Percentiles rank a stretch among this genome's conserved stretches.
phyloP scores from a whole-genome alignment of 2,888 invertebrate species.

The Mesopsocus fuscifrons region DNA sequence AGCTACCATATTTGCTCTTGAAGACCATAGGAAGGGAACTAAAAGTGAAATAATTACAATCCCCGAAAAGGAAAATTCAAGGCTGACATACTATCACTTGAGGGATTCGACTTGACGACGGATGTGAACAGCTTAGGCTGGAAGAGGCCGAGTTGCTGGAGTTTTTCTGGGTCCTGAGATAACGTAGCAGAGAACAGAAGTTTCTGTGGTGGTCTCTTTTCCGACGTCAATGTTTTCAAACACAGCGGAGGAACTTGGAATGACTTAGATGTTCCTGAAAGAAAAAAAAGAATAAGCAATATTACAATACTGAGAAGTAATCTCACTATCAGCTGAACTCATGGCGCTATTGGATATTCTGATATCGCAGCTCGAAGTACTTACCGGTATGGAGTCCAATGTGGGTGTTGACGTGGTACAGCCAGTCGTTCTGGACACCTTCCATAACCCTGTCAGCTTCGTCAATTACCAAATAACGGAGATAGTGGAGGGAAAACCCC shows the following conservation, averaged over 20 bases:
- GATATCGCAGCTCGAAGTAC: too few species aligned
- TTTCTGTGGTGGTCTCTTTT: slow-evolving; percentile 55
- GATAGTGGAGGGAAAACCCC: slow-evolving; percentile 49
- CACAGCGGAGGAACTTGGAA: slow-evolving; percentile 29
- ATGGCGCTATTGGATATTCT: too few species aligned
- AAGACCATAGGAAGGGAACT: too few species aligned
- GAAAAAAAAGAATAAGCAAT: slow-evolving; percentile 13
- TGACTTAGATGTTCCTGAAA: slow-evolving; percentile 29
- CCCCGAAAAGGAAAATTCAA: too few species aligned
- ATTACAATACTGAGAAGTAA: too few species aligned
- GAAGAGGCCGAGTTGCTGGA: slow-evolving; percentile 73
- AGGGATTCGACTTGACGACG: slow-evolving; percentile 31
- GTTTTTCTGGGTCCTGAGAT: slow-evolving; percentile 88
- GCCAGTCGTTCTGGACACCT: slow-evolving; percentile 80
- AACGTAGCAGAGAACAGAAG: slow-evolving; percentile 94
- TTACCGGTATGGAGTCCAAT: slow-evolving; percentile 25
- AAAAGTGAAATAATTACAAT: too few species aligned
- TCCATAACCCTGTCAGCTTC: slow-evolving; percentile 94
- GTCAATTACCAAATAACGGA: slow-evolving; percentile 77
- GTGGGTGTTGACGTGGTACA: slow-evolving; percentile 57
- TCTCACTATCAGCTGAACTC: too few species aligned
- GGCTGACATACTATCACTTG: too few species aligned
- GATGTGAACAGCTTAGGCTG: slow-evolving; percentile 83
- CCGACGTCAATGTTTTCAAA: slow-evolving; percentile 28
- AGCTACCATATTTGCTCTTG: too few species aligned